Evolutionary conservation across 2,888 invertebrate species (phyloP).

Genomic region (Asteroscopus sphinx): DNA sequence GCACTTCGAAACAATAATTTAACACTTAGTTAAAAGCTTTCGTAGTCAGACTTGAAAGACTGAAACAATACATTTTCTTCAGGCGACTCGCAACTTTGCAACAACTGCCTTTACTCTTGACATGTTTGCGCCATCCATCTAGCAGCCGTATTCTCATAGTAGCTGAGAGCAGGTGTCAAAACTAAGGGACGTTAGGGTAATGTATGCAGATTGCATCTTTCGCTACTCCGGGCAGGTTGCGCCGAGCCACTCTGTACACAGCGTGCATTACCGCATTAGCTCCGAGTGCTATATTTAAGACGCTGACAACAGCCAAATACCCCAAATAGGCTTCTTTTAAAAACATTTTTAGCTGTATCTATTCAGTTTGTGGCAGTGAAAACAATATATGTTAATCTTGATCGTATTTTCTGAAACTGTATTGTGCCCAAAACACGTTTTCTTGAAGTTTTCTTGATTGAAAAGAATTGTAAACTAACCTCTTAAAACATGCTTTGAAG

Average conservation of each 20-base stretch:
- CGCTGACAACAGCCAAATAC: no score
- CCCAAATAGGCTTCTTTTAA: no score
- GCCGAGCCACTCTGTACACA: conserved; percentile 55
- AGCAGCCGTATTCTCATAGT: conserved; percentile 72
- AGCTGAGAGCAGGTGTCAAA: conserved; percentile 87
- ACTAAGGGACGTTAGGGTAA: conserved; percentile 87
- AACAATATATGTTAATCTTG: no score
- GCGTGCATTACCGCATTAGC: conserved; percentile 75
- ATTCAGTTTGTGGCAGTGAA: no score
- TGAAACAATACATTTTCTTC: conserved; percentile 67
- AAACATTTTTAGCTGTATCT: no score
- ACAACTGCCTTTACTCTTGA: conserved; percentile 78
- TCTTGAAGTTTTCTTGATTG: no score
- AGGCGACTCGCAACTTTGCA: conserved; percentile 71
- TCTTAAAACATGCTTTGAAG: no score
- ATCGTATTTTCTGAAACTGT: no score
- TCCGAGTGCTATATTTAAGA: conserved; percentile 73
- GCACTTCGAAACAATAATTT: conserved; percentile 64
- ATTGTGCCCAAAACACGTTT: no score
- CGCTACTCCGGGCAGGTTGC: conserved; percentile 65
- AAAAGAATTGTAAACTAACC: no score
- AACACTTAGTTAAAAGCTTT: conserved; percentile 69
- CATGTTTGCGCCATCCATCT: conserved; percentile 86
- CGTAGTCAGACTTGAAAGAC: conserved; percentile 61
- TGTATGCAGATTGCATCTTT: conserved; percentile 89